These are phyloP conservation scores for Aspidoscelis tigris DNA, from an alignment of 2,113 vertebrate species.

Conservation along the genomic window DNA sequence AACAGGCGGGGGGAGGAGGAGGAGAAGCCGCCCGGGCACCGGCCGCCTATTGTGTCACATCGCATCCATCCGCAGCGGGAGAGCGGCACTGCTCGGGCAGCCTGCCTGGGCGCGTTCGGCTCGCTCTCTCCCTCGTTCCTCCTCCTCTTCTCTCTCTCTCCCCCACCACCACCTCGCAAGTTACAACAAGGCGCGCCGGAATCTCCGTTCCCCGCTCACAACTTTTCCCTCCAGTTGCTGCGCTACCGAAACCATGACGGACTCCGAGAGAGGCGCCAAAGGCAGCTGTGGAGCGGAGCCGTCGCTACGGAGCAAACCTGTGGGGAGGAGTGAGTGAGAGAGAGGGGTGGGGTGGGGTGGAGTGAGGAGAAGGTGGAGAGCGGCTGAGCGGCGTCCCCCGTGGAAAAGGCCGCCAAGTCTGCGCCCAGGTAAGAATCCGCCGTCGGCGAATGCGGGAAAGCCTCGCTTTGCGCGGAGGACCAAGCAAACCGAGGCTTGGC, in stretches of 20 bases:
- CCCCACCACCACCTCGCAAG: background rate
- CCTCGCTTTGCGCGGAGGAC: no score
- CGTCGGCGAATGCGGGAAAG: background rate
- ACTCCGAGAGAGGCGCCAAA: background rate
- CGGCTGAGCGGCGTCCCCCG: background rate
- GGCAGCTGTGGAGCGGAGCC: conserved; percentile 12
- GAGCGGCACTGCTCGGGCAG: background rate
- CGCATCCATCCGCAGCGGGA: background rate
- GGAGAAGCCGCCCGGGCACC: background rate
- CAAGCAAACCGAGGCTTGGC: background rate
- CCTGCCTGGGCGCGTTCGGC: background rate
- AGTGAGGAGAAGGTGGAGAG: no score
- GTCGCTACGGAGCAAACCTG: conserved; percentile 19
- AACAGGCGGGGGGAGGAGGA: background rate
- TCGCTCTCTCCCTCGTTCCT: conserved; percentile 6
- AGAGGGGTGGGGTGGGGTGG: background rate
- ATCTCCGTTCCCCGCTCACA: background rate
- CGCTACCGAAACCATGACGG: background rate
- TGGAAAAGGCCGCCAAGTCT: background rate
- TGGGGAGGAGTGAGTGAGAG: background rate
- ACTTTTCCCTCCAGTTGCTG: background rate
- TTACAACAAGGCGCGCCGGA: background rate
- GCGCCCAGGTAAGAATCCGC: background rate
- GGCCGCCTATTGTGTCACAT: background rate
- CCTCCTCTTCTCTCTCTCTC: background rate